A percentile compares a stretch with the other conserved stretches of the same genome.
These are phyloP conservation scores for Psittacula echo DNA, from an alignment of 2,797 vertebrate species.

Conservation along the genomic window DNA sequence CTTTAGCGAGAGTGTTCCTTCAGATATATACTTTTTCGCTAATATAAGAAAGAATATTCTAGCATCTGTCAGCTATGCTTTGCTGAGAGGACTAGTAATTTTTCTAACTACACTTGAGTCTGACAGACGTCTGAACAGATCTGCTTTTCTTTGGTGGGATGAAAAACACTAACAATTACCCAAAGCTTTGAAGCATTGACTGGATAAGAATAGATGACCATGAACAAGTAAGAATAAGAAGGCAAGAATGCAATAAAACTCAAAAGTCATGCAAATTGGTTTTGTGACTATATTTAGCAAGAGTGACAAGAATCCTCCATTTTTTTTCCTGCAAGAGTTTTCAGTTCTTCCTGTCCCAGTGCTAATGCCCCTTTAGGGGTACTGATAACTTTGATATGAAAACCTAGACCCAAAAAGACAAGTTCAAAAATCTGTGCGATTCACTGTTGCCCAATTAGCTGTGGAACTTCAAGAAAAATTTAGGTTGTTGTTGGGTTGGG, in stretches of 20 bases:
- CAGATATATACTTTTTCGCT: neutral
- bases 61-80: neutral
- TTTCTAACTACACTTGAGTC: neutral
- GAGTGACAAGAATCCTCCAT: neutral
- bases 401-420: neutral
- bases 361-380: neutral
- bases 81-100: neutral
- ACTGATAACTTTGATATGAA: neutral
- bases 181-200: neutral
- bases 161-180: neutral
- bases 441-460: neutral
- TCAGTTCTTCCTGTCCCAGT: neutral
- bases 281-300: neutral
- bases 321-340: neutral
- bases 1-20: neutral
- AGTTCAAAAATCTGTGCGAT: neutral
- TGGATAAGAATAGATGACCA: neutral
- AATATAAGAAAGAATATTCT: neutral
- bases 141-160: neutral
- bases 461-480: neutral
- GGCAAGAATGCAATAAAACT: neutral
- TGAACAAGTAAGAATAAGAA: neutral
- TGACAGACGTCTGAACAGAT: neutral
- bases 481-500: rapidly evolving
- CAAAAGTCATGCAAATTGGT: neutral